phyloP scores from a whole-genome alignment of 2,113 vertebrate genomes.

The Panthera uncia region DNA sequence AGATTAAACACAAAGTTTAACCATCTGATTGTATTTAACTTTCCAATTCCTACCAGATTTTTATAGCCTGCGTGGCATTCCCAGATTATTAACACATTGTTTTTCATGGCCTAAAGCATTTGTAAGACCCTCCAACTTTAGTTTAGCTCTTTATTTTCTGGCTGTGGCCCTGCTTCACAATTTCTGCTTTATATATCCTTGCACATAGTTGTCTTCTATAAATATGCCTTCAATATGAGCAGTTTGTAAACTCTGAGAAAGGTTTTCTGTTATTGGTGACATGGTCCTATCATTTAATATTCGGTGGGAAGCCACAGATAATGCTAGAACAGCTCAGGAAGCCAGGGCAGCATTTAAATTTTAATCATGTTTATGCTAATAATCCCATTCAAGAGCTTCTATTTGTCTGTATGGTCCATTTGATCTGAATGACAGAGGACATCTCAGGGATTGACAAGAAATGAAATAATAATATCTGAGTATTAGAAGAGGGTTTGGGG shows the following conservation, averaged over 20 bases:
- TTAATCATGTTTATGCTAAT: not conserved
- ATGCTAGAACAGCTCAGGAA: not conserved
- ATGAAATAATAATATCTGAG: not conserved
- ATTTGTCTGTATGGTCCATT: not conserved
- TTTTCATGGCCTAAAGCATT: not conserved
- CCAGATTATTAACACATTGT: not conserved
- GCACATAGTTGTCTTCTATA: not conserved
- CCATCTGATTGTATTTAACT: not conserved
- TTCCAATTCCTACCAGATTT: not conserved
- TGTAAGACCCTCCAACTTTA: not conserved
- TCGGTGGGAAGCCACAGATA: not conserved
- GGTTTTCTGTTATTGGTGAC: not conserved
- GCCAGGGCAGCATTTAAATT: not conserved
- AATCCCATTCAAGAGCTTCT: not conserved
- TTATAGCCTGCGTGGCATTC: not conserved
- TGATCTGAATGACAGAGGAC: not conserved
- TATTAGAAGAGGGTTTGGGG: not conserved
- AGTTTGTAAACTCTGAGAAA: not conserved
- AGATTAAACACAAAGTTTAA: not conserved
- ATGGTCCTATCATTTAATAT: not conserved
- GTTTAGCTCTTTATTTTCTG: not conserved
- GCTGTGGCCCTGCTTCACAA: not conserved
- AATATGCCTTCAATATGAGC: not conserved
- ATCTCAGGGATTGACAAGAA: not conserved
- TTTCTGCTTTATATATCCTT: not conserved